Evolutionary conservation across 2,113 vertebrate genomes (phyloP).

Genomic region (Budorcas taxicolor): DNA sequence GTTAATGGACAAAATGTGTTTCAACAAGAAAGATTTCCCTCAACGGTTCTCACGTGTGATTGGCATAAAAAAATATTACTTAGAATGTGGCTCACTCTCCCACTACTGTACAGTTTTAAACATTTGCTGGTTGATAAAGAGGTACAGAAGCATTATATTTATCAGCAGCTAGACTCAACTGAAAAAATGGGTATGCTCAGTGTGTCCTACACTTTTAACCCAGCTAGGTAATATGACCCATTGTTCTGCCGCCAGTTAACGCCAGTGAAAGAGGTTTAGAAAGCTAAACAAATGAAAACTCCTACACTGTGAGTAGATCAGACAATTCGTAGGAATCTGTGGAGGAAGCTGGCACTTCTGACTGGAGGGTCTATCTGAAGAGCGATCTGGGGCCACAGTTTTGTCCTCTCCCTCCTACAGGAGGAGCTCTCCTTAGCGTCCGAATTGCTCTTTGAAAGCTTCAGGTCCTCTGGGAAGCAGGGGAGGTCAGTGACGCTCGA

Average conservation of each 20-base stretch:
- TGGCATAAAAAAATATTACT: neutral
- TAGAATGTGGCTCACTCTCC: neutral
- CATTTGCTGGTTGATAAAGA: neutral
- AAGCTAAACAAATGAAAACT: neutral
- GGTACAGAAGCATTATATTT: neutral
- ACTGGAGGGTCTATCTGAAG: neutral
- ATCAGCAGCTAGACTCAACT: neutral
- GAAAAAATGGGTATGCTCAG: neutral
- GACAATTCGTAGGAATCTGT: neutral
- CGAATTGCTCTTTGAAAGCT: neutral
- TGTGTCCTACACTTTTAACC: neutral
- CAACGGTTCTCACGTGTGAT: neutral
- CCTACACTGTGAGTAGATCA: neutral
- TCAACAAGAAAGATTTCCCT: neutral
- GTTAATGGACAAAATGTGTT: neutral
- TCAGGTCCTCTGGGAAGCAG: neutral
- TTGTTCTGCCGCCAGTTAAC: neutral
- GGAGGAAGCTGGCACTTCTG: neutral
- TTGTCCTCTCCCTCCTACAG: neutral
- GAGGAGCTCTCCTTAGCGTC: neutral
- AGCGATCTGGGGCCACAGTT: neutral
- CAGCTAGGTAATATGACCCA: neutral
- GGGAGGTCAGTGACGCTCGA: too few species aligned
- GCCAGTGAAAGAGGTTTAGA: neutral
- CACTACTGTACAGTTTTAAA: neutral